Percentiles rank a stretch among this genome's conserved stretches.
Evolutionary conservation across 92 coral and sea anemone genomes (phyloP).

Genomic region (Porites rus): DNA sequence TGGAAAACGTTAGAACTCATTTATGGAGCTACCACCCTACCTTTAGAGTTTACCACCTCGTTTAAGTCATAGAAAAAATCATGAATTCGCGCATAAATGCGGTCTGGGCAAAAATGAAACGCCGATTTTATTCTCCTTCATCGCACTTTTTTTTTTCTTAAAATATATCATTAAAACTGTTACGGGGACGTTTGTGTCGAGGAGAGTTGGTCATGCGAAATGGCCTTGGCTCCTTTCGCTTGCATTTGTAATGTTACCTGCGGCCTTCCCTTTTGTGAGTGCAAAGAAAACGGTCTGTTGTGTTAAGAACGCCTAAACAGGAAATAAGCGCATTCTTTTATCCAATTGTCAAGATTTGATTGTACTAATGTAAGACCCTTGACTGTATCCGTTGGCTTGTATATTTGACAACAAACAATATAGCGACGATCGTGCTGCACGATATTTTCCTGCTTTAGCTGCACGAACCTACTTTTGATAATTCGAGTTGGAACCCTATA

Average conservation of each 20-base stretch:
- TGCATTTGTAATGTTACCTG: slow-evolving; percentile 27
- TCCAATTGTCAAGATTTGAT: slow-evolving; percentile 11
- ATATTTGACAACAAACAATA: slow-evolving; percentile 16
- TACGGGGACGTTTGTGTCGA: background rate
- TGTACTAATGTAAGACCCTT: slow-evolving; percentile 12
- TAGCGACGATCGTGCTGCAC: background rate
- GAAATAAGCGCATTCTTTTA: slow-evolving; percentile 30
- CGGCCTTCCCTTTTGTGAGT: slow-evolving; percentile 4
- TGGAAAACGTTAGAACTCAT: background rate
- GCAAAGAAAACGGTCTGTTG: background rate
- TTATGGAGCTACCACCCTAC: too few species aligned
- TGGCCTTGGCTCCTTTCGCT: slow-evolving; percentile 43
- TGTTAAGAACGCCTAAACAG: slow-evolving; percentile 31
- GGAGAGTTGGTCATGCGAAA: background rate
- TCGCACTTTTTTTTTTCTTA: background rate
- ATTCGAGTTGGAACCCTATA: background rate
- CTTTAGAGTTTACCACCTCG: background rate
- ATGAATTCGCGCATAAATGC: background rate
- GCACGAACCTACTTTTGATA: background rate
- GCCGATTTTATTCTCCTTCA: background rate
- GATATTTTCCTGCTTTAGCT: background rate
- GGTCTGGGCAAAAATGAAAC: background rate
- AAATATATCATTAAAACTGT: background rate
- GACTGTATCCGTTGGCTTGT: slow-evolving; percentile 2
- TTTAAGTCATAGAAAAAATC: too few species aligned